Evolutionary conservation across 1,140 invertebrate species (phyloP), one percentile per base, ranked within the genome.

Genomic region (Agrilus planipennis): DNA sequence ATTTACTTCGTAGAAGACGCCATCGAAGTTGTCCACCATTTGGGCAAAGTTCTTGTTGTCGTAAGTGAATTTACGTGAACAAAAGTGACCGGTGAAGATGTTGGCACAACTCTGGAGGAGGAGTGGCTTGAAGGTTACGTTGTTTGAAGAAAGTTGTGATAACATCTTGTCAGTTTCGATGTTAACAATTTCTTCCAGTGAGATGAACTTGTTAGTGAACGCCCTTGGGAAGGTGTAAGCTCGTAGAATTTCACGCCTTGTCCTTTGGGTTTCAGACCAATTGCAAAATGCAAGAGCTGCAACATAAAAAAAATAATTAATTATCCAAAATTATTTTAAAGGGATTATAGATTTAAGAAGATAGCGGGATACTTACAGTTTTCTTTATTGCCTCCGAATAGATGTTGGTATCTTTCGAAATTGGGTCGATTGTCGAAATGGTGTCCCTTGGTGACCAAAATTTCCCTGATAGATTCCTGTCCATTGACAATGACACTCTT

Each of bases 1-100:
- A 54, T 91, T 90, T 19, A 91, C 82, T 54, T 91, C 87, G 69
- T 76, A 85, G 64, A 93, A 93, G 1, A 93, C 80, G 30, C 78
- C 72, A 51, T 91, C 87, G 50, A 89, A 91, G 46, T 76, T 75
- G 17, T 68, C 53, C 0, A 85, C 70, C 50, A 60, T 71, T 38
- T 72, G 64, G 2, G 57, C 51, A 60, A 86, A 89, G 1, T 69
- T 67, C 0, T 38, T 3, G 49, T 90, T 73, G 12, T 72, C 64
- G 6, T 69, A 60, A 3, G 74, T 68, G 51, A 87, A 89, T 1
- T 76, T 63, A 6, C 67, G 69, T 41, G 76, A 79, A 63, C 84
- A 89, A 65, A 92, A 85, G 59, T 89, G 89, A 15, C 76, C 71
- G 7, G 72, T 67, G 60, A 92, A 91, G 51, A 90, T 78, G 58